Base-by-base conservation (phyloP, 2,113 vertebrate species). In the Ciconia stormi region DNA sequence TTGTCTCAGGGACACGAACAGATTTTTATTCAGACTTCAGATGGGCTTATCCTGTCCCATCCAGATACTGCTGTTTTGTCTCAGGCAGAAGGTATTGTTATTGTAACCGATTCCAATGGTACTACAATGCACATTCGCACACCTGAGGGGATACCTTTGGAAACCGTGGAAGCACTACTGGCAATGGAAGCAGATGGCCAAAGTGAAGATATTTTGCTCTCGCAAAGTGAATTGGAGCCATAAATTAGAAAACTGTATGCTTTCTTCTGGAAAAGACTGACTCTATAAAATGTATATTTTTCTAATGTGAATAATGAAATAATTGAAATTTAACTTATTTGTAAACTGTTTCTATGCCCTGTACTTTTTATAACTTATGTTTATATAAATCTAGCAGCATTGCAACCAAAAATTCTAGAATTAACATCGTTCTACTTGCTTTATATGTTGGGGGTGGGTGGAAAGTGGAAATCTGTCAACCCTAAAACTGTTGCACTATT, bases 11-110 rank as follows among this genome's bases (percentile, higher is more conserved):
- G 95, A 91, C 93, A 95, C 0, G 97, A 98, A 88, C 98, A 98
- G 89, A 97, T 98, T 81, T 98, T 98, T 82, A 98, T 99, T 95
- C 98, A 98, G 93, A 98, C 98, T 15, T 97, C 98, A 20, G 98
- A 98, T 3, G 98, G 98, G 70, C 92, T 98, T 38, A 97, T 98
- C 16, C 96, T 99, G 89, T 97, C 99, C 92, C 97, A 98, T 42
- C 93, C 97, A 18, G 97, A 97, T 18, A 81, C 98, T n/a, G 97
- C 97, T 69, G 49, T 97, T 7, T 96, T 98, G 82, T 96, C 98
- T 50, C 94, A 80, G 91, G 97, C 95, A 13, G 98, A 99, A 44
- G 97, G 97, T 32, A 96, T 98, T 0, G 98, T 99, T 56, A 98
- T 98, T 4, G 98, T 99, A 38, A 98, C 98, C 0, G 95, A 98